phyloP scores from a whole-genome alignment of 2,888 invertebrate species.

The Ceriagrion tenellum region DNA sequence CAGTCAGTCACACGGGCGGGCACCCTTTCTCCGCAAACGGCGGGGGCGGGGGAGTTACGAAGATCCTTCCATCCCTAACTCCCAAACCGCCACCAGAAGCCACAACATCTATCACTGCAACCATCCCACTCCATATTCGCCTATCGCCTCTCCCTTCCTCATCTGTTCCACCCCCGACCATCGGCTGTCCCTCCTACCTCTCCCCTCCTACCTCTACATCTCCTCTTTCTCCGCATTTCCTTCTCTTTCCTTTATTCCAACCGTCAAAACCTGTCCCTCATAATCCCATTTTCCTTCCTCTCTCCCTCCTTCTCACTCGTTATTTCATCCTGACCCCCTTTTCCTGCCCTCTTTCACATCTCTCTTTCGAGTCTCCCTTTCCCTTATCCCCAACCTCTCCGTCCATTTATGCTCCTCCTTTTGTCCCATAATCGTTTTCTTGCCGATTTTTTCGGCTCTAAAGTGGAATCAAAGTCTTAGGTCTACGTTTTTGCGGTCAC shows the following conservation, averaged over 20 bases:
- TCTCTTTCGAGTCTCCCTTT: background rate
- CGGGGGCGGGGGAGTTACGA: background rate
- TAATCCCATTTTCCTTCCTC: background rate
- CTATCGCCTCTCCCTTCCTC: constrained; percentile 1
- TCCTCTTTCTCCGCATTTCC: background rate
- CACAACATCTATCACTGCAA: constrained; percentile 59
- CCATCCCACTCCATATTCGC: constrained; percentile 13
- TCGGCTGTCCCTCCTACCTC: background rate
- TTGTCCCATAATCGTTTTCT: constrained; percentile 2
- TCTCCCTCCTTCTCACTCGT: background rate
- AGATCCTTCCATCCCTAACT: background rate
- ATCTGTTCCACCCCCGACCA: no score
- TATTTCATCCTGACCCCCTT: background rate
- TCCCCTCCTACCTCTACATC: background rate
- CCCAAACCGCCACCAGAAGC: constrained; percentile 47
- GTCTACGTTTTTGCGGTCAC: background rate
- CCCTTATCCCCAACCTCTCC: background rate
- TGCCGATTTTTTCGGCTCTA: background rate
- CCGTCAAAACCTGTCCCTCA: constrained; percentile 29
- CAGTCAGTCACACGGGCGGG: constrained; percentile 39
- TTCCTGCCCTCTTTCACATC: background rate
- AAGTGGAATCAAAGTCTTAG: background rate
- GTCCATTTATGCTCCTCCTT: background rate
- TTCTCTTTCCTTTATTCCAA: background rate
- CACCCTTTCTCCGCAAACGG: constrained; percentile 1